Evolutionary conservation across 2,797 vertebrate species (phyloP).

Genomic region (Sternarchorhynchus goeldii): DNA sequence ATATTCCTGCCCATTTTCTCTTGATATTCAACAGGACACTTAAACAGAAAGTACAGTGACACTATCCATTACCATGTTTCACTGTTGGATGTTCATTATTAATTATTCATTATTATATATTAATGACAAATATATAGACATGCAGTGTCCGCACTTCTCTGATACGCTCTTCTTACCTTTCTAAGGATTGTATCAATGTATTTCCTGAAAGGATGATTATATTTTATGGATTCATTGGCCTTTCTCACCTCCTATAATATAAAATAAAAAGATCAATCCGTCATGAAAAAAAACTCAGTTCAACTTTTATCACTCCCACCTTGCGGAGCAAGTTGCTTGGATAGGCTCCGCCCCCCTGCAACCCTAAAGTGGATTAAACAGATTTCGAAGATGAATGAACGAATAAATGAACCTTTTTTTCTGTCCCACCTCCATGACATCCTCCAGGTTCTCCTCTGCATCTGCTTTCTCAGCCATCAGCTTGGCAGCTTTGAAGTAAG

Average conservation of each 20-base stretch:
- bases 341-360: no score
- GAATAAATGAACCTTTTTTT: background rate
- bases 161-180: slow-evolving; percentile 76
- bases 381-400: no score
- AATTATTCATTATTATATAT: background rate
- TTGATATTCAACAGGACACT: slow-evolving; percentile 95
- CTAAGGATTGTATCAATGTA: slow-evolving; percentile 92
- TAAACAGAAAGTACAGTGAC: slow-evolving; percentile 10
- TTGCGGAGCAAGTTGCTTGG: no score
- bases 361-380: no score
- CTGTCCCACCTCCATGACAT: slow-evolving; percentile 88
- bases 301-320: no score
- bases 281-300: background rate
- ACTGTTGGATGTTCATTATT: background rate
- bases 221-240: slow-evolving; percentile 92
- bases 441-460: slow-evolving; percentile 94
- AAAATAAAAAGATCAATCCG: background rate
- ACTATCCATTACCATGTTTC: background rate
- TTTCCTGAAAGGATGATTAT: slow-evolving; percentile 94
- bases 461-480: slow-evolving; percentile 97
- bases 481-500: slow-evolving; percentile 96
- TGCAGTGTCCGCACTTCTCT: background rate
- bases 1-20: slow-evolving; percentile 98
- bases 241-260: slow-evolving; percentile 89
- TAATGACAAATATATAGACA: background rate